These are phyloP conservation scores for Xylophagus ater DNA, from an alignment of 2,888 invertebrate species.

Conservation along the genomic window DNA sequence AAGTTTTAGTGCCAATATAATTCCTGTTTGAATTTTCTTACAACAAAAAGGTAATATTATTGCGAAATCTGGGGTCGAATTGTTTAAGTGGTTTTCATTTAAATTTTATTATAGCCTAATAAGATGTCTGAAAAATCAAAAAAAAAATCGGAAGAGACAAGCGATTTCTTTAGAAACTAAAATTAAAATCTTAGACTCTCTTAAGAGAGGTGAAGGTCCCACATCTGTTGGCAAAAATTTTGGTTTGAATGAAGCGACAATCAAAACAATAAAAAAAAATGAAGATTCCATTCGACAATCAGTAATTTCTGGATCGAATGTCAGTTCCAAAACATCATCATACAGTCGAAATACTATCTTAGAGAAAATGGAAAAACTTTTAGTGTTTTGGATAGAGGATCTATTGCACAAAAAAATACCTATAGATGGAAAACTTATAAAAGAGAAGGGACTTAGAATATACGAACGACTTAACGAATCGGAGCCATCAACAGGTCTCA, in stretches of 20 bases:
- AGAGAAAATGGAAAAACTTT: slow-evolving; percentile 7
- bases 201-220: slow-evolving; percentile 13
- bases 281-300: slow-evolving; percentile 3
- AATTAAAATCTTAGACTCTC: slow-evolving; percentile 3
- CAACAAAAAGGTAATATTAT: background rate
- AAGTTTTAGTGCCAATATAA: slow-evolving; percentile 1
- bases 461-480: slow-evolving; percentile 10
- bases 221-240: slow-evolving; percentile 18
- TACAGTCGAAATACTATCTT: slow-evolving; percentile 9
- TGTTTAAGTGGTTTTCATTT: background rate
- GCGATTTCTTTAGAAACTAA: slow-evolving; percentile 8
- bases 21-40: background rate
- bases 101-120: slow-evolving; percentile 4
- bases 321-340: slow-evolving; percentile 11
- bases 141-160: too few species aligned
- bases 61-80: too few species aligned
- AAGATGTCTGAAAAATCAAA: slow-evolving; percentile 6
- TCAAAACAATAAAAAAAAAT: slow-evolving; percentile 18
- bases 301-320: slow-evolving; percentile 11
- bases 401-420: slow-evolving; percentile 10
- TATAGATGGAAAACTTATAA: slow-evolving; percentile 14
- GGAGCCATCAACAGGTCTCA: slow-evolving; percentile 11
- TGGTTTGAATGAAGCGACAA: slow-evolving; percentile 17
- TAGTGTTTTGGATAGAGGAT: slow-evolving; percentile 8
- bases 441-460: slow-evolving; percentile 14